A percentile compares a stretch with the other conserved stretches of the same genome.
phyloP scores from a whole-genome alignment of 2,113 vertebrate species.

The Microtus ochrogaster region DNA sequence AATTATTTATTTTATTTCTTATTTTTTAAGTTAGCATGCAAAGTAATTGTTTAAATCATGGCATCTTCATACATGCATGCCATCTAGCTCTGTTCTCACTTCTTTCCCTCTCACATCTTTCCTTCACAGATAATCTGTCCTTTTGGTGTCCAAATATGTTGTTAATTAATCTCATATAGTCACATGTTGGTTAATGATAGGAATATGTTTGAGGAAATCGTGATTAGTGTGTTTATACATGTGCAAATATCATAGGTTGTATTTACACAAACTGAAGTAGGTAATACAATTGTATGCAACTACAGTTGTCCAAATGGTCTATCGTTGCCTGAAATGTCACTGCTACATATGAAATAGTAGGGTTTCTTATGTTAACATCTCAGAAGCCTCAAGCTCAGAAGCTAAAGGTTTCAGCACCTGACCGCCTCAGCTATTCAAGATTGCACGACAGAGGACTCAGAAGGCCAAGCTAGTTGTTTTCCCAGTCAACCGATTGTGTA shows the following conservation, averaged over 20 bases:
- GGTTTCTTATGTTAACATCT: neutral
- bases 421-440: neutral
- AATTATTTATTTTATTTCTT: neutral
- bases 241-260: neutral
- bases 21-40: neutral
- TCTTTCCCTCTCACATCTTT: neutral
- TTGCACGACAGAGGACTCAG: neutral
- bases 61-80: neutral
- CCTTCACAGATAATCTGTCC: neutral
- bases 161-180: neutral
- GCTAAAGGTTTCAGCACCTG: neutral
- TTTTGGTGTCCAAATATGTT: neutral
- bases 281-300: too few relatives aligned
- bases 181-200: neutral
- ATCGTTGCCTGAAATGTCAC: neutral
- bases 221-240: neutral
- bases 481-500: slow-evolving; percentile 37
- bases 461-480: neutral
- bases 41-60: neutral
- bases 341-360: too few relatives aligned
- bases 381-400: neutral
- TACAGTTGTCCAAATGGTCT: neutral
- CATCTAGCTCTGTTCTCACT: neutral
- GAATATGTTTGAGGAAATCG: neutral
- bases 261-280: neutral